Evolutionary conservation across 2,113 vertebrate species (phyloP).

Genomic region (Lophura nycthemera): DNA sequence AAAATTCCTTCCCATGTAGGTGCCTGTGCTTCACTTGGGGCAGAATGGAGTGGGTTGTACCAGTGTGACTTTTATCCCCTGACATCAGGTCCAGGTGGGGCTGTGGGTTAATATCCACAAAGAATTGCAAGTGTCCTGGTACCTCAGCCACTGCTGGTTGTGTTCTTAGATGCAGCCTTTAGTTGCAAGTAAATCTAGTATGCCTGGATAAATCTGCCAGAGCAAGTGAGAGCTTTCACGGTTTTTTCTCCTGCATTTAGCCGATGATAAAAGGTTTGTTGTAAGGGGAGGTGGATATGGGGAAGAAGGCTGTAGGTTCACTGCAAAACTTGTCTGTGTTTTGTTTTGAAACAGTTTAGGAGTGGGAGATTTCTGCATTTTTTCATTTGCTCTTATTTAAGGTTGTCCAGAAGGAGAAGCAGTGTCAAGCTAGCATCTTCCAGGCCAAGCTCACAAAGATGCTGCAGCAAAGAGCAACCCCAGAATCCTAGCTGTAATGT

Average conservation of each 20-base stretch:
- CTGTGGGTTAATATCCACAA: not conserved
- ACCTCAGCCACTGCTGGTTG: not conserved
- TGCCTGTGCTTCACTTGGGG: not conserved
- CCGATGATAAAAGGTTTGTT: not conserved
- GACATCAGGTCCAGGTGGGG: not conserved
- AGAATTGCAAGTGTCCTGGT: not conserved
- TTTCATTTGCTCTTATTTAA: constrained; percentile 18
- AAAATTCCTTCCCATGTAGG: not conserved
- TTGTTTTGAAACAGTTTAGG: no score
- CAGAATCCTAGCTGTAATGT: not conserved
- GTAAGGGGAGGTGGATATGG: accelerated
- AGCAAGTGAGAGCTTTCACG: not conserved
- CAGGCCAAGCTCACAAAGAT: not conserved
- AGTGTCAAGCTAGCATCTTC: constrained; percentile 23
- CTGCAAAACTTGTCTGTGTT: not conserved
- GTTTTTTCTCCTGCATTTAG: not conserved
- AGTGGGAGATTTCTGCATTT: accelerated
- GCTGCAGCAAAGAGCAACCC: constrained; percentile 11
- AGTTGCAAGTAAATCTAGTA: not conserved
- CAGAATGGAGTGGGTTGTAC: not conserved
- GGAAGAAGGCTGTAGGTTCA: not conserved
- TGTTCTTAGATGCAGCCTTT: accelerated
- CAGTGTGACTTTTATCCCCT: not conserved
- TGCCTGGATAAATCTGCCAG: not conserved
- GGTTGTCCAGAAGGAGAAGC: constrained; percentile 75